These are phyloP conservation scores for Xylota sylvarum DNA, from an alignment of 2,888 invertebrate genomes.

Conservation along the genomic window DNA sequence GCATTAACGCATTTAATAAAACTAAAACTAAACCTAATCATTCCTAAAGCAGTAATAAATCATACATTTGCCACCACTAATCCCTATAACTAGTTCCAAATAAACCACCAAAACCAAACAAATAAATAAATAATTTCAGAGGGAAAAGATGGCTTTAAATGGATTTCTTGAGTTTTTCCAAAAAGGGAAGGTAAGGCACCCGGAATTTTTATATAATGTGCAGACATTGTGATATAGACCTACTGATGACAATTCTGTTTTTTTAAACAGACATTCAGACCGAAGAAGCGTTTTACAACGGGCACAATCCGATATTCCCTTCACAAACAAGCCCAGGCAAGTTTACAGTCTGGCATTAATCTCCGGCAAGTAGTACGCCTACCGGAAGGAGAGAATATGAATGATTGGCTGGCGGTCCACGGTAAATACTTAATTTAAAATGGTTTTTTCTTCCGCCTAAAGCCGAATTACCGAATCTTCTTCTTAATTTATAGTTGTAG, in stretches of 20 bases:
- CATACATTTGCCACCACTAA: conserved; percentile 30
- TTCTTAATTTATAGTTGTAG: conserved; percentile 90
- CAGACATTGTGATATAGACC: no score
- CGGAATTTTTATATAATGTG: background rate
- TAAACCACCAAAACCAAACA: conserved; percentile 25
- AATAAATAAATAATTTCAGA: conserved; percentile 58
- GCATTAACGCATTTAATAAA: conserved; percentile 27
- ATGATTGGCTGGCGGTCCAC: conserved; percentile 97
- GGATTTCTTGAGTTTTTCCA: conserved; percentile 92
- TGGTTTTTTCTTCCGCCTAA: background rate
- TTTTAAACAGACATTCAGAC: conserved; percentile 93
- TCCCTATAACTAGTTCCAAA: conserved; percentile 3
- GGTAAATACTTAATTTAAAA: conserved; percentile 85
- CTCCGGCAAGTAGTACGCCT: conserved; percentile 92
- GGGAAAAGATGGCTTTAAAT: conserved; percentile 87
- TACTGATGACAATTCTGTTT: background rate
- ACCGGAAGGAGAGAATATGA: conserved; percentile 92
- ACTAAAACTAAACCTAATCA: background rate
- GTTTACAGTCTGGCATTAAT: conserved; percentile 95
- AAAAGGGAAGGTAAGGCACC: conserved; percentile 89
- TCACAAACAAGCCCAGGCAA: conserved; percentile 96
- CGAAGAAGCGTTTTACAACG: conserved; percentile 94
- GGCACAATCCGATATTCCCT: conserved; percentile 93
- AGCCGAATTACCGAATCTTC: background rate
- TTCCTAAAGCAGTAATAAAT: conserved; percentile 7